A percentile compares a stretch with the other conserved stretches of the same genome.
Evolutionary conservation across 2,888 invertebrate genomes (phyloP).

Genomic region (Torymus tubicola): DNA sequence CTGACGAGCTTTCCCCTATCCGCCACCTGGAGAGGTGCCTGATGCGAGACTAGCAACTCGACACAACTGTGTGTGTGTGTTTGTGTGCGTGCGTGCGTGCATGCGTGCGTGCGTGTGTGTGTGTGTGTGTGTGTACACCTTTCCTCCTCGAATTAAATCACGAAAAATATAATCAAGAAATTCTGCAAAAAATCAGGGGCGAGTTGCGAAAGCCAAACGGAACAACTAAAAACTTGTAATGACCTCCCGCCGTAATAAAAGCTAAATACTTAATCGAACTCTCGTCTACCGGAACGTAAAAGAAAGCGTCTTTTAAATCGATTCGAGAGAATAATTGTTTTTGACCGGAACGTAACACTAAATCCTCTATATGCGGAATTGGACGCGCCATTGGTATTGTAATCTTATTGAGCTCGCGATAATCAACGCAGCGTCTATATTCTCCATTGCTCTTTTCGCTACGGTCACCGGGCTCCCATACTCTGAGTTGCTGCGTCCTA

Average conservation of each 20-base stretch:
- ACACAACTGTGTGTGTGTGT: too few relatives aligned
- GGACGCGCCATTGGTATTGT: not conserved
- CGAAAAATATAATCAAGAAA: conserved; percentile 24
- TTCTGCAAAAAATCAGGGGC: not conserved
- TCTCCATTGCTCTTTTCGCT: not conserved
- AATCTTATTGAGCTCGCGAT: not conserved
- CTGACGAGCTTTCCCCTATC: too few relatives aligned
- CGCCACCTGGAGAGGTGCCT: too few relatives aligned
- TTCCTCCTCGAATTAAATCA: not conserved
- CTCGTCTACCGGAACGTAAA: not conserved
- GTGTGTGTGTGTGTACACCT: too few relatives aligned
- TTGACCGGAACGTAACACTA: not conserved
- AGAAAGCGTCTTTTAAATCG: too few relatives aligned
- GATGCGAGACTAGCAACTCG: too few relatives aligned
- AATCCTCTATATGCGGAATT: not conserved
- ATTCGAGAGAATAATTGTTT: too few relatives aligned
- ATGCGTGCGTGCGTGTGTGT: too few relatives aligned
- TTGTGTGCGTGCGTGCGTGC: too few relatives aligned
- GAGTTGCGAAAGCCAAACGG: conserved; percentile 52
- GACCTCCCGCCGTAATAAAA: conserved; percentile 50
- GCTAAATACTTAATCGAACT: conserved; percentile 40
- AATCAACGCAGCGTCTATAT: not conserved
- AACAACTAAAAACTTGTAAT: conserved; percentile 48
- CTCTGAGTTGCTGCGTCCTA: conserved; percentile 1
- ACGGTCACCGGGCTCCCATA: not conserved